Percentiles rank a stretch among this genome's conserved stretches.
phyloP scores from a whole-genome alignment of 2,888 invertebrate species.

The Heliconius charithonia region DNA sequence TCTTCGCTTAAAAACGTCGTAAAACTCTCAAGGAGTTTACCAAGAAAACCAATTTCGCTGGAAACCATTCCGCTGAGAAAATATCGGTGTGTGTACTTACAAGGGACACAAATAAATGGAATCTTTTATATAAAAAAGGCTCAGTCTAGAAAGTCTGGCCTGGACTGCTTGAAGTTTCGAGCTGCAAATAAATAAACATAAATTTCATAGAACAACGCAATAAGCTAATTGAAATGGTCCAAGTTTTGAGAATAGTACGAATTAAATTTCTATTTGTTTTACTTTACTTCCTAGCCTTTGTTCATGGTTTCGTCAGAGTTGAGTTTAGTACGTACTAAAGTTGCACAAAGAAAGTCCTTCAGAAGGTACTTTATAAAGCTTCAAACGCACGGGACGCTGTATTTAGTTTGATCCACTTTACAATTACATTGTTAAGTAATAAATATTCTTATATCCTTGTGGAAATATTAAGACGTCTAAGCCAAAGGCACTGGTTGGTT shows the following conservation, averaged over 20 bases:
- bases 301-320: neutral
- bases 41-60: constrained; percentile 50
- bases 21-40: constrained; percentile 49
- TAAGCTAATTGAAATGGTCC: constrained; percentile 13
- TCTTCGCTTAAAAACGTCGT: constrained; percentile 50
- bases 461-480: neutral
- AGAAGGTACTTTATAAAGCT: neutral
- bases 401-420: neutral
- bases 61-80: constrained; percentile 48
- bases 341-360: neutral
- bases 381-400: neutral
- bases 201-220: constrained; percentile 20
- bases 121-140: constrained; percentile 38
- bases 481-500: neutral
- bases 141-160: constrained; percentile 18
- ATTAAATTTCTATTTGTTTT: constrained; percentile 3
- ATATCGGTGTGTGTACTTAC: constrained; percentile 47
- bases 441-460: neutral
- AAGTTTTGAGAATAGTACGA: constrained; percentile 9
- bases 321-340: constrained; percentile 1
- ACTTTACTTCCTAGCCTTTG: neutral
- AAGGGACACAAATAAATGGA: constrained; percentile 41
- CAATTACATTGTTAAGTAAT: neutral
- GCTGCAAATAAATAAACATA: constrained; percentile 7
- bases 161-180: neutral